Evolutionary conservation across 2,888 invertebrate genomes (phyloP), one percentile per base, ranked within the genome.

Genomic region (Ectemnius cavifrons): DNA sequence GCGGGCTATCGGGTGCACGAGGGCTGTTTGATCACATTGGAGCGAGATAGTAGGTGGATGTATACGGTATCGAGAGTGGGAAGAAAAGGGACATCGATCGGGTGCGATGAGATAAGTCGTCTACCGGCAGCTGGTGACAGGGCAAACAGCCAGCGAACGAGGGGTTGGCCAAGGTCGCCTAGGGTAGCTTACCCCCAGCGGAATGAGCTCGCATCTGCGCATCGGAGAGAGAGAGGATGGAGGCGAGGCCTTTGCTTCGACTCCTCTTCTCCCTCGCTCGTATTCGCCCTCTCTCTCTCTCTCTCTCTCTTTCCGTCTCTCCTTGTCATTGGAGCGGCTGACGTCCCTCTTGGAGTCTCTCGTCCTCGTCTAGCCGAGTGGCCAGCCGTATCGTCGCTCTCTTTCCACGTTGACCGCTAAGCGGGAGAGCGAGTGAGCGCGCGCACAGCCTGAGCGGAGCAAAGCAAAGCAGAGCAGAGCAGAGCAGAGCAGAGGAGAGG

Each of bases 181-280:
- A 82, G 84, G 85, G 84, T 85, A 85, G 78, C 78, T 84, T 82
- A 86, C 87, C 86, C 86, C 84, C 83, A 79, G 76, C 71, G 70
- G 72, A 79, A 77, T 73, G 69, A 79, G 75, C 68, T 77, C 74
- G 85, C 86, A 82, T 84, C 84, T 84, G 84, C 86, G 87, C 87
- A 83, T 65, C 58, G 69, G 57, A 63, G 71, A 73, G 64, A 71
- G 61, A 76, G 63, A 60, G 37, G 37, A 37, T 37, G 52, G 52
- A 52, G 52, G 52, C n/a, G 52, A 16, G 67, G 65, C 65, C 67
- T 69, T 62, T 70, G 61, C 64, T 64, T 18, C 68, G 66, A 69
- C 72, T 23, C 62, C 56, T 4, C 37, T 47, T 27, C 52, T 64
- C 62, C 64, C 45, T 58, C 18, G 4, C 61, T 49, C 73, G 56